Evolutionary conservation across 2,113 vertebrate species (phyloP).

Genomic region (Eptesicus fuscus): DNA sequence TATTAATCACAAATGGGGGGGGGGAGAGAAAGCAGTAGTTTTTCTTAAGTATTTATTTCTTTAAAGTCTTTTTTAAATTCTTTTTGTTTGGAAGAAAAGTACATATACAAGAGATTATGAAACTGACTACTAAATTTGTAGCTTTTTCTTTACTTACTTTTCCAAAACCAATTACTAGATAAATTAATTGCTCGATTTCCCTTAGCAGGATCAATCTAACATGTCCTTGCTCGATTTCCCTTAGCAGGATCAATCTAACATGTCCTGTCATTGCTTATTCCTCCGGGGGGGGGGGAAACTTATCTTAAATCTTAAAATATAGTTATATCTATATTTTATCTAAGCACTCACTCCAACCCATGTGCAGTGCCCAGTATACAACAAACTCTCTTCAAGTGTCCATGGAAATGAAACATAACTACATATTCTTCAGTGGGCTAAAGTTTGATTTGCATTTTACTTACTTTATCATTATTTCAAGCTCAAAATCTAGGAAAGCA

Average conservation of each 20-base stretch:
- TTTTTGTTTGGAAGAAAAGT: neutral
- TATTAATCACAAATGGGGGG: constrained; percentile 27
- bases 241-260: neutral
- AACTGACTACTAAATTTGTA: neutral
- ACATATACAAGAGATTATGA: neutral
- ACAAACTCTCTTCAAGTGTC: neutral
- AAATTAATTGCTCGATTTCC: constrained; percentile 4
- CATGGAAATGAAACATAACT: neutral
- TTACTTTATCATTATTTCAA: neutral
- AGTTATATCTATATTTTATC: neutral
- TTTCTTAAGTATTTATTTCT: neutral
- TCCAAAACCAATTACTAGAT: constrained; percentile 14
- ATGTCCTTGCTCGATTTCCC: neutral
- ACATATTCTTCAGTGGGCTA: neutral
- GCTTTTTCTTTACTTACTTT: neutral
- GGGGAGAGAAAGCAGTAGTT: neutral
- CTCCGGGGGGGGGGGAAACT: neutral
- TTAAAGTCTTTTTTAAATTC: neutral
- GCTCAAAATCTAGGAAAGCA: neutral
- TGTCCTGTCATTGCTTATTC: neutral
- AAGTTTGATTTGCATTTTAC: neutral
- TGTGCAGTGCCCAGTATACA: neutral
- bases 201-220: neutral
- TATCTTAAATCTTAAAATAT: neutral
- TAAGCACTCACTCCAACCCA: neutral